Evolutionary conservation across 2,797 vertebrate genomes (phyloP).

Genomic region (Scolopax bukidnonensis): DNA sequence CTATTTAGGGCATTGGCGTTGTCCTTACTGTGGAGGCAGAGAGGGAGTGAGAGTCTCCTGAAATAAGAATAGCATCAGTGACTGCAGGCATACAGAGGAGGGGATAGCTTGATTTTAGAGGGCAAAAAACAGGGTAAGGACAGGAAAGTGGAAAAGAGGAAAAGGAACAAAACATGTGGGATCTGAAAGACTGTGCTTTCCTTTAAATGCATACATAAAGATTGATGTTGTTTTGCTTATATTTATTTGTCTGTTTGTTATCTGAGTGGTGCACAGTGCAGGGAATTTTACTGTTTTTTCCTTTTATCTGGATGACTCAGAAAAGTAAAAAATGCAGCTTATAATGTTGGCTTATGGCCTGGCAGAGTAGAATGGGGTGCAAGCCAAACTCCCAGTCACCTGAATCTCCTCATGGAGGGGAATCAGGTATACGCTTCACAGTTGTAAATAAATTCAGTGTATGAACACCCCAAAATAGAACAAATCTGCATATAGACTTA

Average conservation of each 20-base stretch:
- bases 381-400: conserved; percentile 33
- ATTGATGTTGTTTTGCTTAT: conserved; percentile 53
- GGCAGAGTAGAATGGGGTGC: neutral
- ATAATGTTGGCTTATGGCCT: conserved; percentile 28
- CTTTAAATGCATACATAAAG: conserved; percentile 42
- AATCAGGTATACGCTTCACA: neutral
- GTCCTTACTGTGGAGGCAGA: neutral
- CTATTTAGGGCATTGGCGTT: neutral
- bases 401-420: neutral
- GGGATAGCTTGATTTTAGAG: conserved; percentile 3
- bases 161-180: neutral
- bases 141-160: neutral
- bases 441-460: neutral
- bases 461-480: neutral
- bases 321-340: conserved; percentile 54
- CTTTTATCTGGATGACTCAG: conserved; percentile 65
- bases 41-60: neutral
- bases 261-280: conserved; percentile 41
- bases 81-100: neutral
- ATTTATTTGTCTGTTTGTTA: conserved; percentile 65
- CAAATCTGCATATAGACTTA: neutral
- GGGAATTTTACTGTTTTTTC: conserved; percentile 46
- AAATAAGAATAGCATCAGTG: neutral
- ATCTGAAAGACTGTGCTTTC: conserved; percentile 3
- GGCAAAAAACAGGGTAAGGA: conserved; percentile 38